These are phyloP conservation scores for Agelaius phoeniceus DNA, from an alignment of 2,113 vertebrate species.

Conservation along the genomic window DNA sequence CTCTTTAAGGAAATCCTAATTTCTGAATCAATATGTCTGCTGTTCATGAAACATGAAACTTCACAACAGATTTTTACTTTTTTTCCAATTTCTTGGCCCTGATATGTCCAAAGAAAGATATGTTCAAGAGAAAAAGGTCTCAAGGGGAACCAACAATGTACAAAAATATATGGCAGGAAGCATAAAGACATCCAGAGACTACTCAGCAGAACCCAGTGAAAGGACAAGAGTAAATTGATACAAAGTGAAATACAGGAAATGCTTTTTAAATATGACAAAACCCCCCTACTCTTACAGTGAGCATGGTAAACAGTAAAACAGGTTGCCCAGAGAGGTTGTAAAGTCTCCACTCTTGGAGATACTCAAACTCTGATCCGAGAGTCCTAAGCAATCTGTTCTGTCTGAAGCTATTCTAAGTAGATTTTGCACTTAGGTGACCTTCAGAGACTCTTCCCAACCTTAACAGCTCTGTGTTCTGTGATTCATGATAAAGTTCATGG, in stretches of 20 bases:
- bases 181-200: neutral
- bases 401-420: neutral
- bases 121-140: neutral
- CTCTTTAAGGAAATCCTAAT: neutral
- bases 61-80: neutral
- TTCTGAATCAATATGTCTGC: neutral
- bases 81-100: neutral
- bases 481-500: neutral
- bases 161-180: neutral
- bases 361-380: neutral
- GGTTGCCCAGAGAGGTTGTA: neutral
- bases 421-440: neutral
- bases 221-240: neutral
- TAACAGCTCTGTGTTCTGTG: neutral
- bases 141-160: neutral
- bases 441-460: neutral
- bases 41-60: neutral
- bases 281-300: rapidly evolving
- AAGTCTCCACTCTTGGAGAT: neutral
- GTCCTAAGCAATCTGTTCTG: neutral
- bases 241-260: neutral
- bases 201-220: neutral
- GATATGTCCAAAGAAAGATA: neutral
- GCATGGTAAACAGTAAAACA: neutral
- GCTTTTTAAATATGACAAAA: neutral